Base-by-base conservation (phyloP, 1,140 invertebrate species). In the Pemphigus obesinymphae region DNA sequence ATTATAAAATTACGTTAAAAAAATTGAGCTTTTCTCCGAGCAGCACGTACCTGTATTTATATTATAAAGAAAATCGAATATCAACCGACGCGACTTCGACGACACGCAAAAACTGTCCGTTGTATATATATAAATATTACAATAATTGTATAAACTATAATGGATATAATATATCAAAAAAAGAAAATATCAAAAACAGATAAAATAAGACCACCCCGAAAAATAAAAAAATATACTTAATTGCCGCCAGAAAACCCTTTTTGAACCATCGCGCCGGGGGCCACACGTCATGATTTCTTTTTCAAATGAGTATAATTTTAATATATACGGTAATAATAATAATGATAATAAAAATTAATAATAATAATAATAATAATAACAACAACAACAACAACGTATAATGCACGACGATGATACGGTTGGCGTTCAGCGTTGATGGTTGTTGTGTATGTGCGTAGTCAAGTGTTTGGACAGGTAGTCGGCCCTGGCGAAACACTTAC, bases 401-500 rank as follows among this genome's bases (percentile, higher is more conserved):
- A 23, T 26, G 15, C 5, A 20, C 26, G 15, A 31, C 26, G 26
- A 48, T 20, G 26, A 29, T 31, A 45, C 43, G 23, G n/a, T 0
- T 23, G n/a, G 23, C 26, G 48, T 50, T 82, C 23, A 82, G 4
- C 83, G 83, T 15, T 83, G 83, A 61, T 83, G 84, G 43, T 76
- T 82, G 34, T 84, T 84, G 87, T 95, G 93, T 82, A 95, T 93
- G 88, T 96, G 94, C 6, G 94, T 96, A 75, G 94, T 95, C 82
- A 96, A 89, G 87, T 96, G 94, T 87, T 96, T 96, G 83, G 94
- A 95, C n/a, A 96, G 90, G 85, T 96, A 96, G 86, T 96, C 94
- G 40, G 94, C 94, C 11, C 94, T 88, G 13, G 94, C 94, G 88
- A 96, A 96, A 86, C 94, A 95, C 86, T 96, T 96, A 83, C 94